Evolutionary conservation across 2,888 invertebrate species (phyloP).

Genomic region (Lacanobia wlatinum): DNA sequence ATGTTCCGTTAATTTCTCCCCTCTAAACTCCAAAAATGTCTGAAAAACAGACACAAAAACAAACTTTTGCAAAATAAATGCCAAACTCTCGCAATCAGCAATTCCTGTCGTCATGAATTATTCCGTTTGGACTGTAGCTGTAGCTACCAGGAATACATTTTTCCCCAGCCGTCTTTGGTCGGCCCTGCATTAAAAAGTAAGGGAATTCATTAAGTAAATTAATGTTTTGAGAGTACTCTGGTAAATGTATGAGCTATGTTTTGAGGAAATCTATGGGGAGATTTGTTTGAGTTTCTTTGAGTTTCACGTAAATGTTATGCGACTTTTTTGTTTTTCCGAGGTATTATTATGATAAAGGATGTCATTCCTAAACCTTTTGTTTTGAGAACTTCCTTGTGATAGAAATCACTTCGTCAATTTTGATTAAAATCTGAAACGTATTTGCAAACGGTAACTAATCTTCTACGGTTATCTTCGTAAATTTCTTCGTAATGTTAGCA

Average conservation of each 20-base stretch:
- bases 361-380: no score
- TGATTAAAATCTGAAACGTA: no score
- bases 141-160: constrained; percentile 35
- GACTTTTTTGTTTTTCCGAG: neutral
- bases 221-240: constrained; percentile 21
- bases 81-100: constrained; percentile 19
- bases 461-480: no score
- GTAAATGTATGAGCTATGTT: neutral
- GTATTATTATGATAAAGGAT: neutral
- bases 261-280: neutral
- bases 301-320: neutral
- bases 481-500: no score
- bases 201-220: constrained; percentile 49
- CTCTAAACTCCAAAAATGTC: constrained; percentile 11
- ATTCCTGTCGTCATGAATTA: constrained; percentile 51
- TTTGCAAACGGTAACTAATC: no score
- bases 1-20: neutral
- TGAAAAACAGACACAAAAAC: constrained; percentile 5
- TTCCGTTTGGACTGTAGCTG: constrained; percentile 26
- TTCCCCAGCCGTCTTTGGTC: constrained; percentile 17
- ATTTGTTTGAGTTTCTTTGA: constrained; percentile 1
- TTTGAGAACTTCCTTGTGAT: no score
- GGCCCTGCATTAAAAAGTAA: constrained; percentile 47
- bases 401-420: no score
- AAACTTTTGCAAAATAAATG: constrained; percentile 11